A percentile compares a stretch with the other conserved stretches of the same genome.
These are phyloP conservation scores for Nothobranchius furzeri DNA, from an alignment of 2,113 vertebrate species.

Conservation along the genomic window DNA sequence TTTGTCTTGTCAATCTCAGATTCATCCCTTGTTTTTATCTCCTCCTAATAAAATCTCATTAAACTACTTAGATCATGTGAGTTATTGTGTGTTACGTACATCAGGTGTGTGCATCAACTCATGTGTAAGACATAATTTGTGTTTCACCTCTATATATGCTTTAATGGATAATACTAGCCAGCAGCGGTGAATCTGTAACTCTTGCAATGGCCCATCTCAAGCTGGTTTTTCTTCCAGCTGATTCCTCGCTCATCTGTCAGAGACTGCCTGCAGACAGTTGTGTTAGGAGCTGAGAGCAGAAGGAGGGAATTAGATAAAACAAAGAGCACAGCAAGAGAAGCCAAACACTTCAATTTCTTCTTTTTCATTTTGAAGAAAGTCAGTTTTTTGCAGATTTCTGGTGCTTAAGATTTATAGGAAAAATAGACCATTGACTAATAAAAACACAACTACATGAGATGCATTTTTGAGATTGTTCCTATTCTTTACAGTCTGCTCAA, in stretches of 20 bases:
- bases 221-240: slow-evolving; percentile 25
- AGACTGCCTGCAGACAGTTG: slow-evolving; percentile 18
- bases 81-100: neutral
- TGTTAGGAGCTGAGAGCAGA: slow-evolving; percentile 15
- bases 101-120: slow-evolving; percentile 1
- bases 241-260: slow-evolving; percentile 42
- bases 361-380: neutral
- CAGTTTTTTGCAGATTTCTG: neutral
- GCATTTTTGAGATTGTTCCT: too few relatives aligned
- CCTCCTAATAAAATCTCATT: slow-evolving; percentile 4
- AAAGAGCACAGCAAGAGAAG: neutral
- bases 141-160: slow-evolving; percentile 21
- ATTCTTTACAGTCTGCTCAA: too few relatives aligned
- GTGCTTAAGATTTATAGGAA: too few relatives aligned
- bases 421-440: too few relatives aligned
- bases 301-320: slow-evolving; percentile 3
- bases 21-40: neutral
- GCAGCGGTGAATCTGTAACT: slow-evolving; percentile 31
- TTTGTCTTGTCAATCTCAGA: neutral
- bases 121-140: slow-evolving; percentile 3
- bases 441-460: too few relatives aligned
- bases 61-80: neutral
- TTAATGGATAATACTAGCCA: slow-evolving; percentile 42
- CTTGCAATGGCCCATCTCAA: slow-evolving; percentile 28
- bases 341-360: neutral